Conservation (phyloP, 2,888 invertebrate species). For the Perizoma flavofasciatum region DNA sequence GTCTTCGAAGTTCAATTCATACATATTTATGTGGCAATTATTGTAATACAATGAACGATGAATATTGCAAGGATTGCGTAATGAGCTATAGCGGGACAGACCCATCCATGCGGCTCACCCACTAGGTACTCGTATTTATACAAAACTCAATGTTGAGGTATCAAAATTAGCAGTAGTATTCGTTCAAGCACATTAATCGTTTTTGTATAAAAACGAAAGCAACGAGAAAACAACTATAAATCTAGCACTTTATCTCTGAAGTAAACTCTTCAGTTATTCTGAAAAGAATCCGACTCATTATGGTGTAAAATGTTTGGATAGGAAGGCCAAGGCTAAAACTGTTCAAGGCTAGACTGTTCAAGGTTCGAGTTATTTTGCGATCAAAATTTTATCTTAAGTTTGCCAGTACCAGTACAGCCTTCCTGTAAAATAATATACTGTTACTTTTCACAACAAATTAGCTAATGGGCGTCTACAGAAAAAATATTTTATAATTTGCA, state of each 20-base stretch:
- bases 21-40: conserved; percentile 78
- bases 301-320: conserved; percentile 34
- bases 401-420: background rate
- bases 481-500: conserved; percentile 38
- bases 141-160: too few species aligned
- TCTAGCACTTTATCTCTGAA: conserved; percentile 22
- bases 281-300: conserved; percentile 38
- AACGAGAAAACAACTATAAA: conserved; percentile 22
- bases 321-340: conserved; percentile 53
- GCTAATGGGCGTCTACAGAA: conserved; percentile 22
- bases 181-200: too few species aligned
- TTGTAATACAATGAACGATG: conserved; percentile 74
- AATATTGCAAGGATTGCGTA: conserved; percentile 68
- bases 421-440: background rate
- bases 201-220: conserved; percentile 8
- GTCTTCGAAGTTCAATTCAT: conserved; percentile 67
- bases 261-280: conserved; percentile 26
- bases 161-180: too few species aligned
- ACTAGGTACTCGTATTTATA: too few species aligned
- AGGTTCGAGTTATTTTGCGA: conserved; percentile 42
- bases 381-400: conserved; percentile 43
- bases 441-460: conserved; percentile 22
- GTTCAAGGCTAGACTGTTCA: conserved; percentile 43
- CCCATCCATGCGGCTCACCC: conserved; percentile 16
- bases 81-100: conserved; percentile 46